These are phyloP conservation scores for Melolontha melolontha DNA, from an alignment of 2,888 invertebrate genomes.

Conservation along the genomic window DNA sequence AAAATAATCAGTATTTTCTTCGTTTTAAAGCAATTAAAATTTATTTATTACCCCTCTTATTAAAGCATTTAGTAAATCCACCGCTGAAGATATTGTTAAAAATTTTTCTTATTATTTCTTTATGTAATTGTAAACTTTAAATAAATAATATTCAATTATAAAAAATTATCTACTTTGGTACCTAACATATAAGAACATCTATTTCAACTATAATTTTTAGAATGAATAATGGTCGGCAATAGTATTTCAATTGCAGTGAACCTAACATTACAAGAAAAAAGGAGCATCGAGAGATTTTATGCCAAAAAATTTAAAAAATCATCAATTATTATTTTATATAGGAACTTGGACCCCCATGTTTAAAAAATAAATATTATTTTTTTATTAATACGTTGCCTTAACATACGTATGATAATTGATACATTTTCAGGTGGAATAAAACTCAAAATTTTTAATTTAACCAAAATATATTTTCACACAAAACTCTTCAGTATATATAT, in stretches of 20 bases:
- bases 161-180: slow-evolving; percentile 58
- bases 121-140: slow-evolving; percentile 56
- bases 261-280: slow-evolving; percentile 50
- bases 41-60: slow-evolving; percentile 1
- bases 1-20: slow-evolving; percentile 30
- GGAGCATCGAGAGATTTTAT: slow-evolving; percentile 30
- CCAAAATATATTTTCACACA: slow-evolving; percentile 62
- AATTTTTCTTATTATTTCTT: slow-evolving; percentile 12
- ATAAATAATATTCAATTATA: slow-evolving; percentile 54
- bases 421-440: slow-evolving; percentile 53
- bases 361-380: slow-evolving; percentile 32
- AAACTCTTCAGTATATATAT: slow-evolving; percentile 38
- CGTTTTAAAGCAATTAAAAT: slow-evolving; percentile 14
- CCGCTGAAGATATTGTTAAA: neutral
- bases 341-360: slow-evolving; percentile 63
- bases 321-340: slow-evolving; percentile 50
- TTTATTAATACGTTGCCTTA: slow-evolving; percentile 9
- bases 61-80: slow-evolving; percentile 26
- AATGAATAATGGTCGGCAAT: slow-evolving; percentile 60
- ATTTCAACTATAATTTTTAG: slow-evolving; percentile 56
- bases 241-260: slow-evolving; percentile 60
- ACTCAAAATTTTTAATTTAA: slow-evolving; percentile 57
- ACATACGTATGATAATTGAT: slow-evolving; percentile 9
- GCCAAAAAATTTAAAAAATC: slow-evolving; percentile 18
- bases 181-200: slow-evolving; percentile 61